Percentiles rank a stretch among this genome's conserved stretches.
Evolutionary conservation across 2,797 vertebrate species (phyloP).

Genomic region (Pseudochromis fuscus): DNA sequence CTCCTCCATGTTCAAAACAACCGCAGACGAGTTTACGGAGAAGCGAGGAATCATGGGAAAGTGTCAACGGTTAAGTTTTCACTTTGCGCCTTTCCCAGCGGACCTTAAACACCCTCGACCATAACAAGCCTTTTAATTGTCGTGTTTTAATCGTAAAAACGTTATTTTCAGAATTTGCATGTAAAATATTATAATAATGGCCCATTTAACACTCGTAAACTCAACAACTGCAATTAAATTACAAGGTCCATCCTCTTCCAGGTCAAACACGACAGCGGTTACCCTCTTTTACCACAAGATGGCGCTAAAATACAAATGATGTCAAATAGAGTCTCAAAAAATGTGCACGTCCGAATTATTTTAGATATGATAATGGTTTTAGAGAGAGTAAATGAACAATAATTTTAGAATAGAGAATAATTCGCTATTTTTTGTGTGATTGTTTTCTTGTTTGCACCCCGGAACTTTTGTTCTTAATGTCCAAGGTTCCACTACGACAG

Average conservation of each 20-base stretch:
- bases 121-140: background rate
- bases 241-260: background rate
- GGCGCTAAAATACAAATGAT: conserved; percentile 11
- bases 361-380: no score
- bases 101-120: background rate
- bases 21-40: conserved; percentile 49
- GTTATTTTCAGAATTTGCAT: accelerated
- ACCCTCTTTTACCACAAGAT: conserved; percentile 18
- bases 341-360: accelerated
- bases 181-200: accelerated
- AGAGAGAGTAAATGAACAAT: no score
- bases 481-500: conserved; percentile 25
- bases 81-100: conserved; percentile 11
- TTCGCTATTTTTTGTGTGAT: background rate
- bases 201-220: accelerated
- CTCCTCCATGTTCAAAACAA: conserved; percentile 90
- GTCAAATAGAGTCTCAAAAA: accelerated
- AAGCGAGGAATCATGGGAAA: conserved; percentile 53
- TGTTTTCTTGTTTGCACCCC: background rate
- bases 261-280: background rate
- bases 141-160: accelerated
- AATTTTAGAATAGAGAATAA: no score
- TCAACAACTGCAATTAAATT: background rate
- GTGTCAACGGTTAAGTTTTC: background rate
- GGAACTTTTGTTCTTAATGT: conserved; percentile 39